Conservation (phyloP, 2,888 invertebrate species). For the Camptogramma bilineatum region DNA sequence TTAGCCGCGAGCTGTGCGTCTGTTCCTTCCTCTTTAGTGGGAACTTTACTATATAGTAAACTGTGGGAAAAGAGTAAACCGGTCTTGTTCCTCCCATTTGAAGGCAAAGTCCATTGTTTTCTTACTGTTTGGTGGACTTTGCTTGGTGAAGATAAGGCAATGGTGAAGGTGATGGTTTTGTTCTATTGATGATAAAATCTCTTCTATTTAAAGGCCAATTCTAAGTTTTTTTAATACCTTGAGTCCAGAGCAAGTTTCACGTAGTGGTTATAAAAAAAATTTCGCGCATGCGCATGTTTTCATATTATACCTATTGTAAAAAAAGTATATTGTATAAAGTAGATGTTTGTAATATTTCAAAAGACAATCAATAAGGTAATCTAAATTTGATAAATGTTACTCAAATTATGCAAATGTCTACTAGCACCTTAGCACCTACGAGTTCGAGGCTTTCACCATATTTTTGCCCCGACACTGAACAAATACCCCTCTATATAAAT, state of each 20-base stretch:
- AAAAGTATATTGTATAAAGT: no score
- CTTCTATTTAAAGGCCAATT: no score
- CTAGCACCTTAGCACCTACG: constrained; percentile 1
- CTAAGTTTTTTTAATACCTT: no score
- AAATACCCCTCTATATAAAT: constrained; percentile 24
- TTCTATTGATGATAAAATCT: no score
- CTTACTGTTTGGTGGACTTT: background rate
- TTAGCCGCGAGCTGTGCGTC: constrained; percentile 48
- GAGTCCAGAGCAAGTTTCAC: no score
- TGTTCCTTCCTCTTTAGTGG: constrained; percentile 37
- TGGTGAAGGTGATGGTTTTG: no score
- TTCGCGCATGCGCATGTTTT: no score
- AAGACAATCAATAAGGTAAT: background rate
- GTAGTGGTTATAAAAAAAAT: no score
- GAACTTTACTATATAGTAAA: constrained; percentile 22
- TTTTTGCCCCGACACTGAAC: constrained; percentile 18
- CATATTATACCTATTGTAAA: no score
- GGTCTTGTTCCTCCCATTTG: background rate
- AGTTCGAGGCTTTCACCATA: constrained; percentile 4
- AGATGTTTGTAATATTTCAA: no score
- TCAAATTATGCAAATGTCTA: background rate
- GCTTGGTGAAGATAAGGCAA: background rate
- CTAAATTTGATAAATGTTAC: background rate
- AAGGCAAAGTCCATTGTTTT: background rate
- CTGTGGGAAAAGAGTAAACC: constrained; percentile 13